These are phyloP conservation scores for Apostichopus parvimensis DNA, from an alignment of 35 echinoderm and acorn worm species.

Conservation along the genomic window DNA sequence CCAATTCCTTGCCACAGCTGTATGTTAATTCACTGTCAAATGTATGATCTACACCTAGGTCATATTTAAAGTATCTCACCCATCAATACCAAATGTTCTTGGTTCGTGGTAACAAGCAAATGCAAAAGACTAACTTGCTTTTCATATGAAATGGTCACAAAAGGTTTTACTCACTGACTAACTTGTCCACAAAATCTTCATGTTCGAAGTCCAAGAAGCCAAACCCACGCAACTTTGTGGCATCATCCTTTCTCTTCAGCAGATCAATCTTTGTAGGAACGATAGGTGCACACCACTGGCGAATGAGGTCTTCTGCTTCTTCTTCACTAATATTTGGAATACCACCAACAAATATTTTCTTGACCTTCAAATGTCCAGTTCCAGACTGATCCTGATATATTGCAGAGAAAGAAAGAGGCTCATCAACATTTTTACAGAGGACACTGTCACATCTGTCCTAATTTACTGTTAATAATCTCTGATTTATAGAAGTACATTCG, in stretches of 20 bases:
- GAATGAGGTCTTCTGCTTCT: neutral
- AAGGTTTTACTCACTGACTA: slow-evolving; percentile 18
- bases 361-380: neutral
- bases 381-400: neutral
- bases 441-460: no score
- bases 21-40: no score
- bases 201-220: slow-evolving; percentile 30
- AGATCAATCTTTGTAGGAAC: slow-evolving; percentile 2
- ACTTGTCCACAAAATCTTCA: slow-evolving; percentile 18
- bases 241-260: neutral
- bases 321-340: slow-evolving; percentile 8
- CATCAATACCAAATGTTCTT: no score
- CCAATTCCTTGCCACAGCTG: no score
- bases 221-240: slow-evolving; percentile 9
- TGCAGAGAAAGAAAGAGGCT: neutral
- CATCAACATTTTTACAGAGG: no score
- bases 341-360: slow-evolving; percentile 28
- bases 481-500: no score
- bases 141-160: no score
- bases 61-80: no score
- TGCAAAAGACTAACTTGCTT: no score
- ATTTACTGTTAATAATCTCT: no score
- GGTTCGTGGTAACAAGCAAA: no score
- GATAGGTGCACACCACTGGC: neutral
- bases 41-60: no score